Evolutionary conservation across 2,113 vertebrate genomes (phyloP), one percentile per base, ranked within the genome.

Genomic region (Prunella fulvescens): DNA sequence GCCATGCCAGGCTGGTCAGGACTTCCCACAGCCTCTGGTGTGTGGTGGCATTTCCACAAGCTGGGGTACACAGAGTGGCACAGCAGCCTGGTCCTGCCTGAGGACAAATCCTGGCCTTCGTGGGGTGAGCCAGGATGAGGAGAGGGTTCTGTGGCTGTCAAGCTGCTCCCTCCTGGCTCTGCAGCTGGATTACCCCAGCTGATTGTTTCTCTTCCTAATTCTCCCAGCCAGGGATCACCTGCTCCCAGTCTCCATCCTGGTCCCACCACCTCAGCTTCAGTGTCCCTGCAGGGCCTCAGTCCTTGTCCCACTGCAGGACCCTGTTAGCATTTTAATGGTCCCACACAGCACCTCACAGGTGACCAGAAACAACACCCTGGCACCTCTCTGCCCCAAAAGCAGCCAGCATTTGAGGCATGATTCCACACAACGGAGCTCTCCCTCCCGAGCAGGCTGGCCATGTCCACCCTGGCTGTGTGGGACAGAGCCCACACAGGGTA

Each of bases 201-300:
- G 2, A n/a, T 19, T 3, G 7, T 39, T 84, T 57, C 26, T 51
- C 26, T 18, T 72, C 61, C 45, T 9, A 1, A 7, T 35, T 26
- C 23, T 56, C 44, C n/a, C 44, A 17, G 2, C 3, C 0, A 1
- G 5, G 23, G 11, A 13, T n/a, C 0, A 0, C 1, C 1, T 15
- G 22, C 3, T 18, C 60, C 12, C 7, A 0, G 12, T 24, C 11
- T 39, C 65, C 16, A 10, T 19, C 39, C 65, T 53, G 19, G n/a
- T 35, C 17, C 50, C 42, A 47, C 8, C 53, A 14, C 14, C 29
- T n/a, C 8, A 7, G 18, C 48, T 14, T 25, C 87, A 39, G 51
- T 1, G 44, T 33, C 56, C 31, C 22, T 24, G 8, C 0, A 1
- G 57, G 31, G 57, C 12, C 66, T n/a, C 29, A 5, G 3, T 39